phyloP scores from a whole-genome alignment of 2,888 invertebrate species.

The Heliconius ismenius region DNA sequence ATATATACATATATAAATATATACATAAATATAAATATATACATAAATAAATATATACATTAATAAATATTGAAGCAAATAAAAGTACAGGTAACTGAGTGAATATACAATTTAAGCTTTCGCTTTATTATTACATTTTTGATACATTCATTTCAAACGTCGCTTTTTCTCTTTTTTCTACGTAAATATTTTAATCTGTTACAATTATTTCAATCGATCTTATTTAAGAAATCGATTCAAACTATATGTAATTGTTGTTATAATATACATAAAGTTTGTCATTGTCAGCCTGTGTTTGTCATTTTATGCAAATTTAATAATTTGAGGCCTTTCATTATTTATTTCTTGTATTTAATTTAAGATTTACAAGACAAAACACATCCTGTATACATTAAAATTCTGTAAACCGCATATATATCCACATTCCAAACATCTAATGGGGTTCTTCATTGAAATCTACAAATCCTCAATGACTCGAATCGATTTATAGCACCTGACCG shows the following conservation, averaged over 20 bases:
- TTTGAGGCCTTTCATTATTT: neutral
- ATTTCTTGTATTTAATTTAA: neutral
- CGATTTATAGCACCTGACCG: constrained; percentile 27
- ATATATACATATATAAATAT: too few species aligned
- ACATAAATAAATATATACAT: too few species aligned
- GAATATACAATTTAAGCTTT: neutral
- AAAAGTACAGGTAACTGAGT: constrained; percentile 6
- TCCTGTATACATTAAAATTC: neutral
- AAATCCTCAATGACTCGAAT: constrained; percentile 16
- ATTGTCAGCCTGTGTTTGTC: neutral
- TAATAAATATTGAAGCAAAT: neutral
- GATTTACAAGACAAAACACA: neutral
- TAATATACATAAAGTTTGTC: neutral
- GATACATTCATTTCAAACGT: neutral
- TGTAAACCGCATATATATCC: neutral
- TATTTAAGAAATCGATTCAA: neutral
- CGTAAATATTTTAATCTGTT: neutral
- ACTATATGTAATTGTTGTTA: neutral
- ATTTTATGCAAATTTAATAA: neutral
- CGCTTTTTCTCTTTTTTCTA: neutral
- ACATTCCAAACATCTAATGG: neutral
- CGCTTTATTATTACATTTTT: neutral
- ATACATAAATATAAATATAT: too few species aligned
- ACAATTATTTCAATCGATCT: neutral
- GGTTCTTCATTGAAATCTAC: constrained; percentile 10